Evolutionary conservation across 2,797 vertebrate species (phyloP).

Genomic region (Alectoris magna): DNA sequence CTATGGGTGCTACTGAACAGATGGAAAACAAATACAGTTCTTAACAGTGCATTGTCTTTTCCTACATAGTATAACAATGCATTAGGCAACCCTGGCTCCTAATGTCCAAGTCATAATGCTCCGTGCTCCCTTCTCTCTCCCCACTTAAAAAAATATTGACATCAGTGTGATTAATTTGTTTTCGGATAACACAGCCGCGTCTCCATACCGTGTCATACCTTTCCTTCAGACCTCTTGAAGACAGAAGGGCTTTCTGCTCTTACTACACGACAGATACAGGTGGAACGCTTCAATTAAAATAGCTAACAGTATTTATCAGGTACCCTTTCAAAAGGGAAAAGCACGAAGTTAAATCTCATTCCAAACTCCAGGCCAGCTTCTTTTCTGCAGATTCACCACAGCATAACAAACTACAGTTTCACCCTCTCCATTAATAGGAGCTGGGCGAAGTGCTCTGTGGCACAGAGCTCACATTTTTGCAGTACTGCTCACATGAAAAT

Average conservation of each 20-base stretch:
- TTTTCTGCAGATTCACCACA: neutral
- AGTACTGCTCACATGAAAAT: neutral
- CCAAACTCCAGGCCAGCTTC: neutral
- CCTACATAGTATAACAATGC: neutral
- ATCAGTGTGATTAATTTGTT: constrained; percentile 9
- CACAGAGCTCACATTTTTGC: neutral
- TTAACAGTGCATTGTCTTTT: rapidly evolving
- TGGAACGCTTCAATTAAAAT: neutral
- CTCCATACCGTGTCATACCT: neutral
- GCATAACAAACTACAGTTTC: rapidly evolving
- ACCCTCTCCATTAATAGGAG: neutral
- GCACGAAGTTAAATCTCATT: neutral
- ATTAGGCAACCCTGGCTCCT: neutral
- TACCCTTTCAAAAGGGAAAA: neutral
- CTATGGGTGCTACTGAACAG: neutral
- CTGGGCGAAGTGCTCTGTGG: neutral
- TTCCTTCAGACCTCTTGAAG: neutral
- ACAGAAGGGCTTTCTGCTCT: constrained; percentile 9
- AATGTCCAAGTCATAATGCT: rapidly evolving
- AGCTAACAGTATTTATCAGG: neutral
- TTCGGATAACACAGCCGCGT: constrained; percentile 47
- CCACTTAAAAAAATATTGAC: constrained; percentile 10
- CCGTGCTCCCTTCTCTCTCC: neutral
- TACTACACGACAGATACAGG: neutral
- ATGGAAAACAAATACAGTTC: neutral